These are phyloP conservation scores for Rhorus exstirpatorius DNA, from an alignment of 2,888 invertebrate species.

Conservation along the genomic window DNA sequence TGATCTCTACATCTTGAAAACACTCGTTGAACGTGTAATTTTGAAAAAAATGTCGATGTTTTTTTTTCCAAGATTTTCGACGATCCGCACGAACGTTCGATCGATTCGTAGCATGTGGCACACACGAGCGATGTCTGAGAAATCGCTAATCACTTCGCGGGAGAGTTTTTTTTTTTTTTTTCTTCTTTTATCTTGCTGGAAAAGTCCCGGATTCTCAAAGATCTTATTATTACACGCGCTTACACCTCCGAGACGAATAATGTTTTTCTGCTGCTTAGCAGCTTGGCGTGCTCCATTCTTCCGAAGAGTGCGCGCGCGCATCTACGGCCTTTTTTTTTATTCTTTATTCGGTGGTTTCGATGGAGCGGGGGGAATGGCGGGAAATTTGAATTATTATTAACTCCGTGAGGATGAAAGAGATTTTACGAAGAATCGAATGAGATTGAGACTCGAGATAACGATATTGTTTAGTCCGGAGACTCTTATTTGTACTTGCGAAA, in stretches of 20 bases:
- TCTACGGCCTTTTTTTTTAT: too few species aligned
- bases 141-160: background rate
- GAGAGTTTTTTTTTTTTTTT: background rate
- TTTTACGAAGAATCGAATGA: too few species aligned
- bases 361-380: background rate
- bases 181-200: background rate
- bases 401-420: too few species aligned
- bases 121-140: background rate
- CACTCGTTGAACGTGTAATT: constrained; percentile 40
- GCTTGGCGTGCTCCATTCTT: constrained; percentile 20
- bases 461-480: too few species aligned
- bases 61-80: constrained; percentile 10
- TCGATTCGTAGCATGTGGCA: constrained; percentile 36
- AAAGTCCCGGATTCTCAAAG: background rate
- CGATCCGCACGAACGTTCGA: background rate
- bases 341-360: background rate
- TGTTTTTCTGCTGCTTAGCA: constrained; percentile 11
- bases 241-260: constrained; percentile 37
- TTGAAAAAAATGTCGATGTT: background rate
- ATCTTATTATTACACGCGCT: background rate
- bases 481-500: too few species aligned
- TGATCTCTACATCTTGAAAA: constrained; percentile 70
- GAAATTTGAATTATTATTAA: background rate
- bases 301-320: constrained; percentile 3
- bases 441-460: too few species aligned